phyloP scores from a whole-genome alignment of 2,888 invertebrate species.

The Monopis laevigella region DNA sequence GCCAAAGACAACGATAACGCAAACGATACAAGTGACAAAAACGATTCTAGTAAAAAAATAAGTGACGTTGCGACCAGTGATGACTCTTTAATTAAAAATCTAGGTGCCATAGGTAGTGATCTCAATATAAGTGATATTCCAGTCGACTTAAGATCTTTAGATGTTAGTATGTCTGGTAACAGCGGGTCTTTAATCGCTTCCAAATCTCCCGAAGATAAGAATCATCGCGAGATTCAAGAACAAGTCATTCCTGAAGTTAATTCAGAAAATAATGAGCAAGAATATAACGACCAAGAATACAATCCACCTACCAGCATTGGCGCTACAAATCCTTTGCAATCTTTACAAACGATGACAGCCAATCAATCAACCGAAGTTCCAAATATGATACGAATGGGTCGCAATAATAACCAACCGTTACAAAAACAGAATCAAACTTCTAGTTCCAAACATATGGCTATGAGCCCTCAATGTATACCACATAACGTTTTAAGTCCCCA shows the following conservation, averaged over 20 bases:
- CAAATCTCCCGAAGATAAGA: slow-evolving; percentile 52
- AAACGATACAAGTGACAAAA: slow-evolving; percentile 35
- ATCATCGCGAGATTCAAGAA: slow-evolving; percentile 39
- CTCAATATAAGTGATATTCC: slow-evolving; percentile 67
- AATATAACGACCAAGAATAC: too few relatives aligned
- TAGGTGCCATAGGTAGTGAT: slow-evolving; percentile 68
- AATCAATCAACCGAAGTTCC: slow-evolving; percentile 37
- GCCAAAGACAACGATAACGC: slow-evolving; percentile 46
- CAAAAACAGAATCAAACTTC: slow-evolving; percentile 41
- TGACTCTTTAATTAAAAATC: slow-evolving; percentile 61
- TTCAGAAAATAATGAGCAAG: slow-evolving; percentile 33
- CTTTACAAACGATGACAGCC: slow-evolving; percentile 51
- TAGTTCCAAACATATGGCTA: slow-evolving; percentile 48
- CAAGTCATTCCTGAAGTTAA: slow-evolving; percentile 50
- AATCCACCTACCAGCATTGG: slow-evolving; percentile 30
- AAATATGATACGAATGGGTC: slow-evolving; percentile 40
- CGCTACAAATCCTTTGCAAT: slow-evolving; percentile 45
- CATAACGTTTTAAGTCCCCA: slow-evolving; percentile 53
- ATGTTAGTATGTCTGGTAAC: slow-evolving; percentile 64
- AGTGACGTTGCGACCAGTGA: slow-evolving; percentile 63
- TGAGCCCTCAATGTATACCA: slow-evolving; percentile 28
- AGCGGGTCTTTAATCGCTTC: slow-evolving; percentile 51
- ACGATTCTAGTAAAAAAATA: slow-evolving; percentile 52
- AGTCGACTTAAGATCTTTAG: slow-evolving; percentile 65
- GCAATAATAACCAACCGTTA: slow-evolving; percentile 31